Percentiles rank a stretch among this genome's conserved stretches.
phyloP scores from a whole-genome alignment of 2,797 vertebrate species.

The Myotis vivesi region DNA sequence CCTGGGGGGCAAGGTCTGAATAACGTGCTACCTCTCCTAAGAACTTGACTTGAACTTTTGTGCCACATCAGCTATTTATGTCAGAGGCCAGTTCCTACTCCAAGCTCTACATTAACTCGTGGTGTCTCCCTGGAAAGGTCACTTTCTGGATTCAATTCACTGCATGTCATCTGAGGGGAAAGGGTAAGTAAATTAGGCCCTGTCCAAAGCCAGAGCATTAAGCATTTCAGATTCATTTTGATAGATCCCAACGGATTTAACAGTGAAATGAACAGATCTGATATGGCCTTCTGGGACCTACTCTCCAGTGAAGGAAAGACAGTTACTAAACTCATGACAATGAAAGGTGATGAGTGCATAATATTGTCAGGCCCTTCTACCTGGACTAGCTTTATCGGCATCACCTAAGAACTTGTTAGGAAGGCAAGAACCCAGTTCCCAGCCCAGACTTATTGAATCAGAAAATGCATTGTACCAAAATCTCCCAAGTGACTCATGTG shows the following conservation, averaged over 20 bases:
- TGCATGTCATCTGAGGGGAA: not conserved
- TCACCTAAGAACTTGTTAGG: not conserved
- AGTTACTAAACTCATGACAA: not conserved
- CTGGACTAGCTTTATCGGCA: not conserved
- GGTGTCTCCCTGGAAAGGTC: not conserved
- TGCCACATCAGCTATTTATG: not conserved
- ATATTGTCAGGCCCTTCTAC: not conserved
- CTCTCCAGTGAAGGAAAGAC: not conserved
- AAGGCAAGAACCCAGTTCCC: not conserved
- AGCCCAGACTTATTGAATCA: not conserved
- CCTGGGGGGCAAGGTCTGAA: not conserved
- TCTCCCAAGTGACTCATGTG: not conserved
- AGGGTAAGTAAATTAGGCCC: not conserved
- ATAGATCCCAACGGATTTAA: not conserved
- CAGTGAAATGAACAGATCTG: not conserved
- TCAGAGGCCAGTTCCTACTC: not conserved
- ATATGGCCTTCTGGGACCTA: not conserved
- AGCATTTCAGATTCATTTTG: not conserved
- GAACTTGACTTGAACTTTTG: not conserved
- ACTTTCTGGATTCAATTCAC: not conserved
- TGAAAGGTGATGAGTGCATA: not conserved
- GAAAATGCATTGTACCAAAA: not conserved
- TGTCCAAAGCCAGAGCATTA: not conserved
- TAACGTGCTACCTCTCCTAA: not conserved
- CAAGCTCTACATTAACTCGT: not conserved